These are phyloP conservation scores for Drosophila paramelanica DNA, from an alignment of 2,888 invertebrate genomes.

Conservation along the genomic window DNA sequence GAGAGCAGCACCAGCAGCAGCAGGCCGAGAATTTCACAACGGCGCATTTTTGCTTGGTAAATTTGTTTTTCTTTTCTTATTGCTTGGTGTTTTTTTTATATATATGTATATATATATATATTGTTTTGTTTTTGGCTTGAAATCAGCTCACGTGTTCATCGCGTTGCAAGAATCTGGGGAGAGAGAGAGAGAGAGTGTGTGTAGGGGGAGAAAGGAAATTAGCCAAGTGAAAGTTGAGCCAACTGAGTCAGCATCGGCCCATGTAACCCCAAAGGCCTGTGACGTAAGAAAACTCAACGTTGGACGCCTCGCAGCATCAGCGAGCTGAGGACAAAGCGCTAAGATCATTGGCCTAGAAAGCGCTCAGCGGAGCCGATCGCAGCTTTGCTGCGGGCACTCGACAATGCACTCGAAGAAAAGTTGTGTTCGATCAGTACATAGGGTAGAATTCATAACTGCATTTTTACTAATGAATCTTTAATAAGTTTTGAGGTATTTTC, in stretches of 20 bases:
- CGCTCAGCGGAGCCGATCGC: conserved; percentile 29
- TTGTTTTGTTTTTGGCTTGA: conserved; percentile 11
- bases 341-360: conserved; percentile 76
- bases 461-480: too few relatives aligned
- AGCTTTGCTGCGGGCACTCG: conserved; percentile 30
- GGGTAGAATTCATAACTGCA: too few relatives aligned
- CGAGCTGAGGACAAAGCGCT: conserved; percentile 14
- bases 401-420: conserved; percentile 18
- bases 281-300: conserved; percentile 56
- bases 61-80: conserved; percentile 15
- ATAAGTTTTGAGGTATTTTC: too few relatives aligned
- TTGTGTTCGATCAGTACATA: too few relatives aligned
- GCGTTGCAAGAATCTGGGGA: conserved; percentile 56
- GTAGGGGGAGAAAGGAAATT: conserved; percentile 21
- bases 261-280: conserved; percentile 49
- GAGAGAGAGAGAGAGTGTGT: conserved; percentile 6
- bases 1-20: conserved; percentile 38
- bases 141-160: conserved; percentile 58
- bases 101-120: too few relatives aligned
- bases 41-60: conserved; percentile 16
- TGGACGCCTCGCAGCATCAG: neutral
- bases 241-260: conserved; percentile 25
- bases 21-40: conserved; percentile 27
- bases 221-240: conserved; percentile 46
- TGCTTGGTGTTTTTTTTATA: neutral